A percentile compares a stretch with the other conserved stretches of the same genome.
These are phyloP conservation scores for Tipula vernalis DNA, from an alignment of 2,888 invertebrate genomes.

Conservation along the genomic window DNA sequence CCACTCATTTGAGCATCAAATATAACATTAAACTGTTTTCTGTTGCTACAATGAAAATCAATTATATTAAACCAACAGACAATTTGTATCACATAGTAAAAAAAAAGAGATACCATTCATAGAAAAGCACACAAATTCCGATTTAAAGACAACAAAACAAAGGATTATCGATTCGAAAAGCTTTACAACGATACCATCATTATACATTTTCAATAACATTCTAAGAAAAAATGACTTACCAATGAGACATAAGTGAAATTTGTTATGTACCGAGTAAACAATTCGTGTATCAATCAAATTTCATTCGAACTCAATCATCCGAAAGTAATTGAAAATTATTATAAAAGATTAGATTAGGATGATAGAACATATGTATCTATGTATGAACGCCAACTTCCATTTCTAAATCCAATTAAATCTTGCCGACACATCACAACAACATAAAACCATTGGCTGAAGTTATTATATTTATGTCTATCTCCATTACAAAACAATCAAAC, in stretches of 20 bases:
- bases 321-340: neutral
- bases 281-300: neutral
- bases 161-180: too few relatives aligned
- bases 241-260: neutral
- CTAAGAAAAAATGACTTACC: neutral
- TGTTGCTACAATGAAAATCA: too few relatives aligned
- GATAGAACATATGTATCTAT: too few relatives aligned
- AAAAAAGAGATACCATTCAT: too few relatives aligned
- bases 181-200: neutral
- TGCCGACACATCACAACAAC: neutral
- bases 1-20: too few relatives aligned
- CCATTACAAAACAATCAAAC: neutral
- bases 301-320: neutral
- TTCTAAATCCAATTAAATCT: neutral
- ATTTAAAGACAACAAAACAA: too few relatives aligned
- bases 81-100: too few relatives aligned
- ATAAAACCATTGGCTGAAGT: neutral
- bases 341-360: too few relatives aligned
- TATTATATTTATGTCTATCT: neutral
- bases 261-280: neutral
- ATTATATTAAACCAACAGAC: too few relatives aligned
- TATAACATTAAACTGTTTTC: too few relatives aligned
- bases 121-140: too few relatives aligned
- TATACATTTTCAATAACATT: neutral
- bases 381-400: too few relatives aligned